Evolutionary conservation across 1,140 invertebrate species (phyloP), one percentile per base, ranked within the genome.

Genomic region (Heliconius himera): DNA sequence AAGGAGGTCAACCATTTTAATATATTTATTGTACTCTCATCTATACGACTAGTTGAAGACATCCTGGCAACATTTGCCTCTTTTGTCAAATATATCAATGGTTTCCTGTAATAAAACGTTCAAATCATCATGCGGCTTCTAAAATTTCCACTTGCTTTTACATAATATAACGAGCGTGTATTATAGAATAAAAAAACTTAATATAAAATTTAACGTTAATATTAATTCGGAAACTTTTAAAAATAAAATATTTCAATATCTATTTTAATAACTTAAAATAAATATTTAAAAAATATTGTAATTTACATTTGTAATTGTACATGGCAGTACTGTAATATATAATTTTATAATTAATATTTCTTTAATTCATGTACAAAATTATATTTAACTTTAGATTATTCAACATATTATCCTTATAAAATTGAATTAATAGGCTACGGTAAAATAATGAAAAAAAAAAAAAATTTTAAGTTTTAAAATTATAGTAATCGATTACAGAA

Each of bases 1-100:
- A 80, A 85, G 78, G 88, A 92, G 90, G 89, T 90, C 89, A 88
- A 75, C 71, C 74, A 71, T 80, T 83, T 83, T 73, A 66, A 71
- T 76, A 71, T 81, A 84, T 84, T 83, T 83, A 90, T 91, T 91
- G 88, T 92, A 83, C 83, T 88, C 85, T 90, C 84, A 82, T 88
- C 83, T 76, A 71, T 22, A 85, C 76, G 88, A 87, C 83, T 82
- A 82, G 83, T 89, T 85, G 77, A 87, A 88, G 82, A 90, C 85
- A 88, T 91, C 90, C 85, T 87, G 83, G 79, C 82, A 79, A 73
- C 36, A 76, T 66, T 66, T 29, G 22, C 3, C n/a, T 60, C 41
- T 76, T 74, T 60, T 41, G 74, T 66, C 56, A 76, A 76, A 49
- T 13, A 56, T 60, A 75, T 75, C 73, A 75, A 49, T 75, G 29